Evolutionary conservation across 2,888 invertebrate species (phyloP).

Genomic region (Cordilura impudica): DNA sequence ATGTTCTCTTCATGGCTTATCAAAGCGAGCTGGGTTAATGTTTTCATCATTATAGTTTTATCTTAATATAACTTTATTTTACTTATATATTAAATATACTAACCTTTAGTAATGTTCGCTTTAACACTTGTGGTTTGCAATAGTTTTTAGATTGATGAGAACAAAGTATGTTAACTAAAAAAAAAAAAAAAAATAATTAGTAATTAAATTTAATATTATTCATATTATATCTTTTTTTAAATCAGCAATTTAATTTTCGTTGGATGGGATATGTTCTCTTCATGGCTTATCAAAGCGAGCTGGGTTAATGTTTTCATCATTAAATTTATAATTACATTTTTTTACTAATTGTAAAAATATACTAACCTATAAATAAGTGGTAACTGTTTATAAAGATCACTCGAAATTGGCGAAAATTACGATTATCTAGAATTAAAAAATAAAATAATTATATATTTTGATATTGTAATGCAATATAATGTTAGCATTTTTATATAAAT

Average conservation of each 20-base stretch:
- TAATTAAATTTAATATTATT: neutral
- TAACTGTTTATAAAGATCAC: too few species aligned
- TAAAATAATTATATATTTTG: too few species aligned
- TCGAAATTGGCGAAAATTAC: too few species aligned
- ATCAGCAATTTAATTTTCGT: conserved; percentile 40
- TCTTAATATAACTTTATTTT: too few species aligned
- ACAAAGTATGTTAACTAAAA: too few species aligned
- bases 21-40: conserved; percentile 51
- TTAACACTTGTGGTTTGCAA: too few species aligned
- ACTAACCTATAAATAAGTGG: conserved; percentile 8
- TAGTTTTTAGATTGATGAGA: too few species aligned
- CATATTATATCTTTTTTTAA: neutral
- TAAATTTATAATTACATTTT: neutral
- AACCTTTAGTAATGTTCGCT: too few species aligned
- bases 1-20: conserved; percentile 45
- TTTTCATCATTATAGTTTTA: conserved; percentile 34
- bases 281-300: conserved; percentile 46
- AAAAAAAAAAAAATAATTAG: neutral
- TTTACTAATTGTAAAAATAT: neutral
- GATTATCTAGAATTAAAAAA: too few species aligned
- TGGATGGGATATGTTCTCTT: neutral
- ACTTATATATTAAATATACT: too few species aligned
- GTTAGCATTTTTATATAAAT: neutral
- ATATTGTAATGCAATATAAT: too few species aligned
- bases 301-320: conserved; percentile 48